A percentile compares a stretch with the other conserved stretches of the same genome.
Evolutionary conservation across 2,888 invertebrate genomes (phyloP).

Genomic region (Spilarctia lutea): DNA sequence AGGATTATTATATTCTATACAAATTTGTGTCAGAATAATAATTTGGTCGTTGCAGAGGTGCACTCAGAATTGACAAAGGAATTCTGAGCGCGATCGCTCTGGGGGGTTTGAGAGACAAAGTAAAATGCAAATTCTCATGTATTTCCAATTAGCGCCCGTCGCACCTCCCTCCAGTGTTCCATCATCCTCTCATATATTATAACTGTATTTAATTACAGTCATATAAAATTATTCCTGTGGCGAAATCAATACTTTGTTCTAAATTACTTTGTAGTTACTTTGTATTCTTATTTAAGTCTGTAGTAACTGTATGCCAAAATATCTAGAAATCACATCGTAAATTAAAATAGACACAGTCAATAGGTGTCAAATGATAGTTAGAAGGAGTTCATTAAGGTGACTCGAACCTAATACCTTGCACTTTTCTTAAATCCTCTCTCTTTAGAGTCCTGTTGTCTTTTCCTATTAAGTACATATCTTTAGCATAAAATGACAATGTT

Average conservation of each 20-base stretch:
- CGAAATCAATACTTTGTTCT: not conserved
- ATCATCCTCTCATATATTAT: constrained; percentile 34
- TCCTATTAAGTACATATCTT: too few relatives aligned
- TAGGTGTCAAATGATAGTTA: not conserved
- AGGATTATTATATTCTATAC: constrained; percentile 15
- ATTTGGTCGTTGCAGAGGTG: constrained; percentile 30
- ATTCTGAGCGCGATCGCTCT: constrained; percentile 62
- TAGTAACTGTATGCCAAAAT: not conserved
- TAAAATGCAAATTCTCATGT: constrained; percentile 84
- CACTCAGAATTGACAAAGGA: constrained; percentile 64
- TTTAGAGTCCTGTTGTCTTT: too few relatives aligned
- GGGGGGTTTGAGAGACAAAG: constrained; percentile 75
- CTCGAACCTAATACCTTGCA: too few relatives aligned
- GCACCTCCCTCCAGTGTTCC: constrained; percentile 33
- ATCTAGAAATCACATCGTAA: not conserved
- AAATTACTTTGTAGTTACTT: too few relatives aligned
- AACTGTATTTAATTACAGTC: constrained; percentile 48
- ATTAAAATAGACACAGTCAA: not conserved
- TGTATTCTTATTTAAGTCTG: not conserved
- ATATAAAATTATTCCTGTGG: constrained; percentile 21
- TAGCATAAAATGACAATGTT: not conserved
- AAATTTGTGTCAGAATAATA: constrained; percentile 33
- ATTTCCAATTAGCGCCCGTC: constrained; percentile 78
- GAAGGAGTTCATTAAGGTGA: too few relatives aligned
- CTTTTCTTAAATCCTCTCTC: too few relatives aligned